A percentile compares a stretch with the other conserved stretches of the same genome.
phyloP scores from a whole-genome alignment of 2,113 vertebrate genomes.

The Baryphthengus martii region DNA sequence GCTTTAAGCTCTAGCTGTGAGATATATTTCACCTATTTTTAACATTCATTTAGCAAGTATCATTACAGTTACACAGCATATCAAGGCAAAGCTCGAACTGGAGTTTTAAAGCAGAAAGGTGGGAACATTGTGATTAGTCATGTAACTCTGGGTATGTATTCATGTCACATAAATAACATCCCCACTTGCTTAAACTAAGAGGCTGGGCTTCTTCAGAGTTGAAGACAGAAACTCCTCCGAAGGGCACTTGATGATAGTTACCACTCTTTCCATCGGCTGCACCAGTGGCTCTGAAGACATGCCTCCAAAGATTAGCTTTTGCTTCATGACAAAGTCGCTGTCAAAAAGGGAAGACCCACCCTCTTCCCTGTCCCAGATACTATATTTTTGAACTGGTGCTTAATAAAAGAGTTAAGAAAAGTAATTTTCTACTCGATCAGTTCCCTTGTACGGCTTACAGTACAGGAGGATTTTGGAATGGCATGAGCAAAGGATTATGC shows the following conservation, averaged over 20 bases:
- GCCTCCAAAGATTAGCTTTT: background rate
- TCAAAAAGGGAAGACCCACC: background rate
- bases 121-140: background rate
- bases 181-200: background rate
- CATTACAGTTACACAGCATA: background rate
- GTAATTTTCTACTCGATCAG: background rate
- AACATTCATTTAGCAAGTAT: background rate
- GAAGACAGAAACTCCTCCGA: background rate
- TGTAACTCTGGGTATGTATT: background rate
- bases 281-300: background rate
- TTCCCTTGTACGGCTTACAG: background rate
- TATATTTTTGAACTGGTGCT: background rate
- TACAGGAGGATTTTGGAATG: background rate
- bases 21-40: background rate
- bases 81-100: background rate
- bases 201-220: background rate
- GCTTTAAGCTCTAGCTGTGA: background rate
- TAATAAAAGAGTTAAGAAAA: background rate
- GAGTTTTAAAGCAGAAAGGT: conserved; percentile 1
- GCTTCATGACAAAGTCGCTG: background rate
- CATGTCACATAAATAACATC: background rate
- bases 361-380: background rate
- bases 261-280: background rate
- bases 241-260: background rate
- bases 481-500: background rate